Conservation (phyloP, 2,888 invertebrate genomes). For the Kryphioiulus occultus region DNA sequence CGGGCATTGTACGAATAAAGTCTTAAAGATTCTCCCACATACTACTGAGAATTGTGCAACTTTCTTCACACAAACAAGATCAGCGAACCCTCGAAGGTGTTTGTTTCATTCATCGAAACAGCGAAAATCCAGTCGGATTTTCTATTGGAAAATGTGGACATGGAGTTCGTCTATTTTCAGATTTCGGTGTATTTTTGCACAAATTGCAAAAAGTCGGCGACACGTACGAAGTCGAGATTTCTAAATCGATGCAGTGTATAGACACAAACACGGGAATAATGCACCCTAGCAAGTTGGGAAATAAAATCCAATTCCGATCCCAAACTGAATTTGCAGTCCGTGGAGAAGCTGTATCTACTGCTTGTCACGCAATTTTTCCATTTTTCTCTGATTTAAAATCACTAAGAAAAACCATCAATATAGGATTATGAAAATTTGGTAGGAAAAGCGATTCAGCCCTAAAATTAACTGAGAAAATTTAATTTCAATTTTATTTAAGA, state of each 20-base stretch:
- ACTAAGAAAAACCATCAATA: too few species aligned
- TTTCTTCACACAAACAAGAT: background rate
- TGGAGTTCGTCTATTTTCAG: background rate
- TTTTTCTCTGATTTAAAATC: too few species aligned
- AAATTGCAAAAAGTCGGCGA: background rate
- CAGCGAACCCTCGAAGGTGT: background rate
- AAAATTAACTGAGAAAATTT: too few species aligned
- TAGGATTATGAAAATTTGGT: too few species aligned
- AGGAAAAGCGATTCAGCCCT: too few species aligned
- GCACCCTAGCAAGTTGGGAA: background rate
- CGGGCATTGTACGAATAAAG: background rate
- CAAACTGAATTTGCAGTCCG: background rate
- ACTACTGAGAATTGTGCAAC: background rate
- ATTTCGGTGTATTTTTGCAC: background rate
- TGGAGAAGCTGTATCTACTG: too few species aligned
- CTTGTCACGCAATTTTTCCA: too few species aligned
- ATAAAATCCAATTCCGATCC: background rate
- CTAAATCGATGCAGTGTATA: background rate
- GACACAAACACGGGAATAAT: background rate
- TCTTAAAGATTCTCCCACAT: background rate
- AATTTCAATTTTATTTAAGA: too few species aligned
- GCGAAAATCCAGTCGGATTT: background rate
- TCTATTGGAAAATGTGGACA: background rate
- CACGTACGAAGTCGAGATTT: background rate
- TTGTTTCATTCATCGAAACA: background rate